Percentiles rank a stretch among this genome's conserved stretches.
Evolutionary conservation across 2,113 vertebrate species (phyloP).

Genomic region (Scomber japonicus): DNA sequence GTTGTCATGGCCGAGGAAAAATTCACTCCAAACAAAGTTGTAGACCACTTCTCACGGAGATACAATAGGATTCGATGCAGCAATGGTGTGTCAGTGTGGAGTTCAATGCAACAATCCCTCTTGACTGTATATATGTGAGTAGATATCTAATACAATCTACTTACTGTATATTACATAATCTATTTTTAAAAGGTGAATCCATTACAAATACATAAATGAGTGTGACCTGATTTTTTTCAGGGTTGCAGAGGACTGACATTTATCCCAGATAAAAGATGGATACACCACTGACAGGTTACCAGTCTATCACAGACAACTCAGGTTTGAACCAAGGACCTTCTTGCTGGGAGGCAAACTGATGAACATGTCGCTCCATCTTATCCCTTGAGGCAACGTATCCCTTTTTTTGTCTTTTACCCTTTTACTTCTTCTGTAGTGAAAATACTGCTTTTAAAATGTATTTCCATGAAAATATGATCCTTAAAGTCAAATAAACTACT

Average conservation of each 20-base stretch:
- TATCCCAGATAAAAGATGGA: constrained; percentile 1
- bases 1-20: constrained; percentile 58
- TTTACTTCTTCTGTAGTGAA: background rate
- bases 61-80: constrained; percentile 12
- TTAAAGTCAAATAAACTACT: no score
- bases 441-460: background rate
- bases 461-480: background rate
- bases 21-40: constrained; percentile 29
- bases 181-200: background rate
- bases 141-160: background rate
- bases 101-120: background rate
- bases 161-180: background rate
- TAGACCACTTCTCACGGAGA: background rate
- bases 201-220: background rate
- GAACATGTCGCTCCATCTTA: background rate
- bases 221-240: background rate
- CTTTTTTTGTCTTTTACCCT: constrained; percentile 11
- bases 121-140: background rate
- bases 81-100: background rate
- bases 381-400: background rate
- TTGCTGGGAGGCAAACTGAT: constrained; percentile 32
- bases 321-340: constrained; percentile 9
- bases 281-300: background rate
- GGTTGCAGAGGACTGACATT: background rate
- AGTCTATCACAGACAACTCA: constrained; percentile 14